Conservation (phyloP, 2,888 invertebrate genomes). For the Amblyteles armatorius region DNA sequence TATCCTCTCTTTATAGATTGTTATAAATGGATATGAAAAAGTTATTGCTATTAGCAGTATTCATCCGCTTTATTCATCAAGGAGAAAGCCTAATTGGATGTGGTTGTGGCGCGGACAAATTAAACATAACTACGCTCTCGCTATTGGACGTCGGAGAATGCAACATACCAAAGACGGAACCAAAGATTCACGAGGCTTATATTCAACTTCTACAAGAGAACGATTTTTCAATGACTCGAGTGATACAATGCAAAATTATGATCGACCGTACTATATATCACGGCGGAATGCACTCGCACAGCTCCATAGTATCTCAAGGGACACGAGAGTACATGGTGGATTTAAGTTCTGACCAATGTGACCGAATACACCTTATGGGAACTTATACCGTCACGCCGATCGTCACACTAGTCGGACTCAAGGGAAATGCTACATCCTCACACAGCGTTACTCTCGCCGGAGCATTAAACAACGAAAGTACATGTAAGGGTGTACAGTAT, state of each 20-base stretch:
- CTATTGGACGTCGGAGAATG: slow-evolving; percentile 54
- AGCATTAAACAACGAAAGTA: neutral
- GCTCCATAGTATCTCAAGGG: neutral
- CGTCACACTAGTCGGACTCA: no score
- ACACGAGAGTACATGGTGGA: neutral
- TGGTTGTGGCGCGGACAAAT: slow-evolving; percentile 38
- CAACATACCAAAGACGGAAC: slow-evolving; percentile 37
- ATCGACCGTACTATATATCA: slow-evolving; percentile 11
- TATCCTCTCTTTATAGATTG: no score
- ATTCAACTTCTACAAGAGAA: slow-evolving; percentile 55
- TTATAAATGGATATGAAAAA: neutral
- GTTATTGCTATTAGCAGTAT: neutral
- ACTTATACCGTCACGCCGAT: no score
- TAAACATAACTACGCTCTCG: slow-evolving; percentile 50
- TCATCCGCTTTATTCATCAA: neutral
- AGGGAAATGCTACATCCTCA: no score
- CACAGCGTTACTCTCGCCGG: slow-evolving; percentile 1
- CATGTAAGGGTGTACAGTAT: neutral
- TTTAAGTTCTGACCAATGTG: no score
- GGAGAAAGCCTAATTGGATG: slow-evolving; percentile 41
- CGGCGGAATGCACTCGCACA: slow-evolving; percentile 38
- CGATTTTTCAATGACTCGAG: slow-evolving; percentile 22
- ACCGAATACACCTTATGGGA: no score
- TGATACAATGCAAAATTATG: slow-evolving; percentile 57
- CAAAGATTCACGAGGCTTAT: slow-evolving; percentile 10